Evolutionary conservation across 2,797 vertebrate species (phyloP).

Genomic region (Otolemur crassicaudatus): DNA sequence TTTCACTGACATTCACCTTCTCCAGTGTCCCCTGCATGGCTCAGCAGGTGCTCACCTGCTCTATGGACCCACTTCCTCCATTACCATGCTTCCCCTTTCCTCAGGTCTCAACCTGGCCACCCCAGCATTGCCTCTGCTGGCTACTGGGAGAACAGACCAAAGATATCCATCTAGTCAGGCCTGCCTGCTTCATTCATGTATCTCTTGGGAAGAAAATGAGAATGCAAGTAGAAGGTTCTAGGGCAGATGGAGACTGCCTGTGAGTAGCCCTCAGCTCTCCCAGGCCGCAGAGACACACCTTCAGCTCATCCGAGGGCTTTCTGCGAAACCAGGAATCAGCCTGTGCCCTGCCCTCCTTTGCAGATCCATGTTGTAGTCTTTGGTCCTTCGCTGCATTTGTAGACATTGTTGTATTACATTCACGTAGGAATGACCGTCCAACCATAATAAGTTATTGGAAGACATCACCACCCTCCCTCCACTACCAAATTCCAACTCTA

Average conservation of each 20-base stretch:
- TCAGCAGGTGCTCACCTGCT: not conserved
- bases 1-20: not conserved
- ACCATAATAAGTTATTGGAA: not conserved
- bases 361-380: not conserved
- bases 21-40: not conserved
- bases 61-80: not conserved
- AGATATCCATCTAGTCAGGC: not conserved
- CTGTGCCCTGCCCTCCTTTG: too few species aligned
- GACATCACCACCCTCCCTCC: not conserved
- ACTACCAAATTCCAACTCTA: not conserved
- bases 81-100: not conserved
- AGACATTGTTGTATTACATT: not conserved
- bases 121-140: not conserved
- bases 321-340: not conserved
- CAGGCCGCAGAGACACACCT: not conserved
- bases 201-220: constrained; percentile 15
- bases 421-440: not conserved
- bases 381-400: not conserved
- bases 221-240: not conserved
- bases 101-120: not conserved
- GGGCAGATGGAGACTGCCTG: not conserved
- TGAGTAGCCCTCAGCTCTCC: not conserved
- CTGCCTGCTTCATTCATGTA: not conserved
- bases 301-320: not conserved
- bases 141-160: not conserved